phyloP scores from a whole-genome alignment of 2,113 vertebrate genomes.

The Andinoacara biseriatus region DNA sequence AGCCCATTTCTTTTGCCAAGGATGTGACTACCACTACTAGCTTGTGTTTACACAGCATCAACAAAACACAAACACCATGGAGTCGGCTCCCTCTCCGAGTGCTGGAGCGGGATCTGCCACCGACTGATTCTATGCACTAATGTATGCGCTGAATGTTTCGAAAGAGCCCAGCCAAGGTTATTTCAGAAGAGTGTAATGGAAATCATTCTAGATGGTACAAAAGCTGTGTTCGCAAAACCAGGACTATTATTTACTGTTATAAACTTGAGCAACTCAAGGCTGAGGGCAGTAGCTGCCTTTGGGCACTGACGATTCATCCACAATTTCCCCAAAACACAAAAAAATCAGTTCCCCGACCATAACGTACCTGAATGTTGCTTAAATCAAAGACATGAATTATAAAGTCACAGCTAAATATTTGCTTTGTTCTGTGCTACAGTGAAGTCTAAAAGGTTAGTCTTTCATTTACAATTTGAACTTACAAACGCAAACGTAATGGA shows the following conservation, averaged over 20 bases:
- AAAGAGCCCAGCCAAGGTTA: neutral
- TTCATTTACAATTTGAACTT: neutral
- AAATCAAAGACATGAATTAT: neutral
- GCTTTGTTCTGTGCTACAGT: neutral
- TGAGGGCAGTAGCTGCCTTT: neutral
- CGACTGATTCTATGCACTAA: conserved; percentile 16
- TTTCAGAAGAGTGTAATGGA: neutral
- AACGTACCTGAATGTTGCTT: neutral
- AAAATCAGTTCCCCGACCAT: neutral
- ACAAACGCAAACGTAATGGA: neutral
- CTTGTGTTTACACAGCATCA: conserved; percentile 32
- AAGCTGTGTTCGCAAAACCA: neutral
- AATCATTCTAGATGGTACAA: neutral
- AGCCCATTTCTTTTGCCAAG: conserved; percentile 31
- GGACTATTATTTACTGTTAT: neutral
- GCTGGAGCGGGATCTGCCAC: conserved; percentile 7
- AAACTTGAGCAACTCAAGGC: neutral
- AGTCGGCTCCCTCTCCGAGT: conserved; percentile 23
- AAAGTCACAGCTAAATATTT: neutral
- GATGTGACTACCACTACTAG: conserved; percentile 17
- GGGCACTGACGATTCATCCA: neutral
- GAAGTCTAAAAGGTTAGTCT: neutral
- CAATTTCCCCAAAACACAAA: no score
- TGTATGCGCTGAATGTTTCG: conserved; percentile 6
- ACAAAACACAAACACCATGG: conserved; percentile 51